phyloP scores from a whole-genome alignment of 1,140 invertebrate species.

The Drosophila seguyi region DNA sequence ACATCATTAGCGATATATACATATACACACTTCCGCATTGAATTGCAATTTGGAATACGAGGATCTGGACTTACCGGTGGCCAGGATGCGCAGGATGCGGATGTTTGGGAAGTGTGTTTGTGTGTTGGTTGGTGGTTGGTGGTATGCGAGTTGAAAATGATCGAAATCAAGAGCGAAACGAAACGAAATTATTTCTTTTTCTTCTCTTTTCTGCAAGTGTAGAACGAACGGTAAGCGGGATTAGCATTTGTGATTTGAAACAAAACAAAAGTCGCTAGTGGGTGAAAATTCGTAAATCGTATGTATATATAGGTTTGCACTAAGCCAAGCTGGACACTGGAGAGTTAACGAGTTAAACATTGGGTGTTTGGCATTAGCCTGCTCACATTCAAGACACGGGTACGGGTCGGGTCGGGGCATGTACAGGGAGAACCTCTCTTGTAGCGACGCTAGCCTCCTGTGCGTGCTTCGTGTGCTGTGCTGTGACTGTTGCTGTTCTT shows the following conservation, averaged over 20 bases:
- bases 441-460: constrained; percentile 42
- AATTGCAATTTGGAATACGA: background rate
- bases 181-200: constrained; percentile 81
- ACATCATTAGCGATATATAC: background rate
- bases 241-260: constrained; percentile 37
- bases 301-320: constrained; percentile 22
- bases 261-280: constrained; percentile 17
- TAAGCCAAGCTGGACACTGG: constrained; percentile 65
- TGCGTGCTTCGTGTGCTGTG: constrained; percentile 43
- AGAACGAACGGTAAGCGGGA: constrained; percentile 54
- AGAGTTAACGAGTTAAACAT: constrained; percentile 62
- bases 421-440: constrained; percentile 35
- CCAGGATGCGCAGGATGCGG: constrained; percentile 31
- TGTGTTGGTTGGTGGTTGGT: constrained; percentile 12
- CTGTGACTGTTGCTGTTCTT: constrained; percentile 26
- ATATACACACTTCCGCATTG: background rate
- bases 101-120: constrained; percentile 50
- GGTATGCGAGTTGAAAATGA: constrained; percentile 56
- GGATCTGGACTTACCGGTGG: constrained; percentile 71
- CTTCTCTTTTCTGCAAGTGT: constrained; percentile 82
- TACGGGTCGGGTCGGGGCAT: constrained; percentile 35
- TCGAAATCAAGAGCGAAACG: constrained; percentile 74
- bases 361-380: constrained; percentile 55
- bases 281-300: constrained; percentile 18
- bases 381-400: constrained; percentile 69